Evolutionary conservation across 1,140 invertebrate species (phyloP).

Genomic region (Drosophila ananassae): DNA sequence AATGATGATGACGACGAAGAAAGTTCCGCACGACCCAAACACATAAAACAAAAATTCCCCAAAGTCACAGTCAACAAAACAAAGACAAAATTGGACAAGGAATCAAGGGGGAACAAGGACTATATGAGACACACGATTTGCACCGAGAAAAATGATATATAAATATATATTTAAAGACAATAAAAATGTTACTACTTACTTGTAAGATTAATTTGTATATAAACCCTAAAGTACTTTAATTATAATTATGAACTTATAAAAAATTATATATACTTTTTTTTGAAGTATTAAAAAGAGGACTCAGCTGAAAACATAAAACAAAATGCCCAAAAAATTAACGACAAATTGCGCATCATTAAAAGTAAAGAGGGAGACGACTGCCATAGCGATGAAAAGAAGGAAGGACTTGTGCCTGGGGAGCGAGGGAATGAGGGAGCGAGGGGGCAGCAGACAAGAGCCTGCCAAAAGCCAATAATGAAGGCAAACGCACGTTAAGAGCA

Average conservation of each 20-base stretch:
- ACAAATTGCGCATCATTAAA: conserved; percentile 80
- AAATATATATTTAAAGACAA: too few relatives aligned
- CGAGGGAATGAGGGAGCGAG: too few relatives aligned
- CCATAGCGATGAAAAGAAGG: background rate
- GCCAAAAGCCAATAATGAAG: conserved; percentile 52
- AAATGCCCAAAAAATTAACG: conserved; percentile 78
- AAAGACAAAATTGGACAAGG: conserved; percentile 41
- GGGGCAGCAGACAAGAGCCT: conserved; percentile 21
- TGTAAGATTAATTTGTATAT: background rate
- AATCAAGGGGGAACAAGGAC: background rate
- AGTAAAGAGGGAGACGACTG: conserved; percentile 38
- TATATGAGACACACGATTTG: conserved; percentile 10
- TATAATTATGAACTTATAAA: background rate
- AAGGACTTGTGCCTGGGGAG: background rate
- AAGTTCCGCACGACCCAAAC: conserved; percentile 67
- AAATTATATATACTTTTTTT: background rate
- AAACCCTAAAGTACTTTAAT: background rate
- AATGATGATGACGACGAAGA: conserved; percentile 45
- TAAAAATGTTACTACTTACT: too few relatives aligned
- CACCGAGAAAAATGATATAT: background rate
- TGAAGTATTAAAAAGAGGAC: conserved; percentile 19
- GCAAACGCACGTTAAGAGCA: conserved; percentile 35
- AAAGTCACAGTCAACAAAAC: conserved; percentile 48
- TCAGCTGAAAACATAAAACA: conserved; percentile 74
- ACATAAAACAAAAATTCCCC: conserved; percentile 67